phyloP scores from a whole-genome alignment of 1,140 invertebrate species.

The Doryteuthis pealeii region DNA sequence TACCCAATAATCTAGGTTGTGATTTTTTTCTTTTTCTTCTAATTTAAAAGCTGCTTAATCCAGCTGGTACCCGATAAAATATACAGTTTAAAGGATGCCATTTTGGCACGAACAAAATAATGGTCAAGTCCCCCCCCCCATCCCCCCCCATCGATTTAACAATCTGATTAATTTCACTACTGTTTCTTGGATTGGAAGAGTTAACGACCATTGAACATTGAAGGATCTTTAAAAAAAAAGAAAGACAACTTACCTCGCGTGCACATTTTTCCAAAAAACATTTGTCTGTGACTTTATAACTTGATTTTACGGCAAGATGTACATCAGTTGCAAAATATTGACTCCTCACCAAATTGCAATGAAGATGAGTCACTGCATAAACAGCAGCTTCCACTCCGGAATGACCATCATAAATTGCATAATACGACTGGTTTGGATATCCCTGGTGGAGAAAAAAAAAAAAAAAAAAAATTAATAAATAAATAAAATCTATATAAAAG shows the following conservation, averaged over 20 bases:
- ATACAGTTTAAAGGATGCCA: no score
- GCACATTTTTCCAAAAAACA: constrained; percentile 76
- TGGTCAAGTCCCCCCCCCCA: no score
- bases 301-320: constrained; percentile 67
- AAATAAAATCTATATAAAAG: no score
- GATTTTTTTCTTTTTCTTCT: no score
- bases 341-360: constrained; percentile 73
- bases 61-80: no score
- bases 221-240: neutral
- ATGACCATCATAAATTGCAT: constrained; percentile 95
- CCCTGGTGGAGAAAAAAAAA: constrained; percentile 32
- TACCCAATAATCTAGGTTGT: no score
- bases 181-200: no score
- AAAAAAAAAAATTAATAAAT: neutral
- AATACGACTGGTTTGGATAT: constrained; percentile 72
- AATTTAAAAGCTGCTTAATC: no score
- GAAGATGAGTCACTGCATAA: constrained; percentile 84
- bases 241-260: constrained; percentile 63
- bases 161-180: no score
- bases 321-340: constrained; percentile 34
- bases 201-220: no score
- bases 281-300: constrained; percentile 80
- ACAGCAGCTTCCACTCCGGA: constrained; percentile 86
- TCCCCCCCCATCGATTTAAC: no score
- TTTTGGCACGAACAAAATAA: no score